These are phyloP conservation scores for Tipula unca DNA, from an alignment of 2,888 invertebrate species.

Conservation along the genomic window DNA sequence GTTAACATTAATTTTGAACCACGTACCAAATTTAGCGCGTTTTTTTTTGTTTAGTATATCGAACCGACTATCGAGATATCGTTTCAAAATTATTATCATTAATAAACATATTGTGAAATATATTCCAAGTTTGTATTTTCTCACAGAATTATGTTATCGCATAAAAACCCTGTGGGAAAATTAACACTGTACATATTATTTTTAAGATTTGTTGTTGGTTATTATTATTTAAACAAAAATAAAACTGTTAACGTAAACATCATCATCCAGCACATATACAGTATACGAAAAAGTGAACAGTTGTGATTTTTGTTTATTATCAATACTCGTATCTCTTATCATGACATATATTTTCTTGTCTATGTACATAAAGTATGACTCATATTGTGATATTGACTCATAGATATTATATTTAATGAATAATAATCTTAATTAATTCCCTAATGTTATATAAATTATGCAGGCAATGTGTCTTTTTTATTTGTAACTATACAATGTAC, in stretches of 20 bases:
- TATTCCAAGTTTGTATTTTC: not conserved
- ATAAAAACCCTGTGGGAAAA: not conserved
- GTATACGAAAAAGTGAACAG: not conserved
- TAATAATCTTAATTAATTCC: not conserved
- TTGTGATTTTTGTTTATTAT: not conserved
- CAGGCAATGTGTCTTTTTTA: not conserved
- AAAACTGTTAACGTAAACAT: not conserved
- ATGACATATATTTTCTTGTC: not conserved
- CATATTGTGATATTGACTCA: not conserved
- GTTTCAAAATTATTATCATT: not conserved
- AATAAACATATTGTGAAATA: not conserved
- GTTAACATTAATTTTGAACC: not conserved
- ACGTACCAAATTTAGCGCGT: not conserved
- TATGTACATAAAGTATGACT: not conserved
- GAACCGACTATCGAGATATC: not conserved
- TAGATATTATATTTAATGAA: not conserved
- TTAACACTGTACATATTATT: not conserved
- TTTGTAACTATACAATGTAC: not conserved
- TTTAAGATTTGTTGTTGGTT: not conserved
- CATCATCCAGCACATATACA: not conserved
- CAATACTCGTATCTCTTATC: not conserved
- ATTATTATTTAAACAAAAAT: not conserved
- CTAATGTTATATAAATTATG: not conserved
- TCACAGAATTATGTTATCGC: not conserved
- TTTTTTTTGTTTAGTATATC: not conserved